Evolutionary conservation across 2,797 vertebrate genomes (phyloP).

Genomic region (Pseudochaenichthys georgianus): DNA sequence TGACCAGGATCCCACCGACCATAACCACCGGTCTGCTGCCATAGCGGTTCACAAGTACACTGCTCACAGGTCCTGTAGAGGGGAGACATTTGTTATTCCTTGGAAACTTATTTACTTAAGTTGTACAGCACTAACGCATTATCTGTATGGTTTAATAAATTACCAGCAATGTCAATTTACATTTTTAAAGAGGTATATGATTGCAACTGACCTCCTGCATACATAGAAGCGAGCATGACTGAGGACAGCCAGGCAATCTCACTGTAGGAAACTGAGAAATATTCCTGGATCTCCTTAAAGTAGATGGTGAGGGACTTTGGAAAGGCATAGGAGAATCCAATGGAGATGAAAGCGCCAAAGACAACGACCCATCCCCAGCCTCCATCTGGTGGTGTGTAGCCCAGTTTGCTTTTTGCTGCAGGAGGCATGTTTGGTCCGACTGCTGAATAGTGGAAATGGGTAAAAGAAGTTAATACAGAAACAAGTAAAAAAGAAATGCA

Average conservation of each 20-base stretch:
- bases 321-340: slow-evolving; percentile 90
- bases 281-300: slow-evolving; percentile 92
- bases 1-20: slow-evolving; percentile 85
- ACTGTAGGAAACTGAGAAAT: slow-evolving; percentile 89
- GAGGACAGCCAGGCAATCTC: slow-evolving; percentile 88
- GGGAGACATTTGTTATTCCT: slow-evolving; percentile 14
- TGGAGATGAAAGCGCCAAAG: slow-evolving; percentile 84
- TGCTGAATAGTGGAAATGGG: slow-evolving; percentile 44
- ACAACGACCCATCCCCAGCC: slow-evolving; percentile 87
- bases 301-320: slow-evolving; percentile 89
- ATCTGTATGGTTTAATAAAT: background rate
- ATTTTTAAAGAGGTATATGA: background rate
- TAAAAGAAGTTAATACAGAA: slow-evolving; percentile 41
- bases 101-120: background rate
- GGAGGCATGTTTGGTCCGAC: slow-evolving; percentile 78
- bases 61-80: slow-evolving; percentile 86
- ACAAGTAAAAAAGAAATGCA: slow-evolving; percentile 32
- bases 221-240: slow-evolving; percentile 87
- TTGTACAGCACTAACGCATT: background rate
- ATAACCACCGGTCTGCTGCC: slow-evolving; percentile 90
- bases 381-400: slow-evolving; percentile 83
- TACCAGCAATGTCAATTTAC: background rate
- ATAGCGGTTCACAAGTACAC: slow-evolving; percentile 87
- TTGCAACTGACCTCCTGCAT: slow-evolving; percentile 83
- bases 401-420: slow-evolving; percentile 62